Conservation (phyloP, 2,888 invertebrate species). For the Antitype chi region DNA sequence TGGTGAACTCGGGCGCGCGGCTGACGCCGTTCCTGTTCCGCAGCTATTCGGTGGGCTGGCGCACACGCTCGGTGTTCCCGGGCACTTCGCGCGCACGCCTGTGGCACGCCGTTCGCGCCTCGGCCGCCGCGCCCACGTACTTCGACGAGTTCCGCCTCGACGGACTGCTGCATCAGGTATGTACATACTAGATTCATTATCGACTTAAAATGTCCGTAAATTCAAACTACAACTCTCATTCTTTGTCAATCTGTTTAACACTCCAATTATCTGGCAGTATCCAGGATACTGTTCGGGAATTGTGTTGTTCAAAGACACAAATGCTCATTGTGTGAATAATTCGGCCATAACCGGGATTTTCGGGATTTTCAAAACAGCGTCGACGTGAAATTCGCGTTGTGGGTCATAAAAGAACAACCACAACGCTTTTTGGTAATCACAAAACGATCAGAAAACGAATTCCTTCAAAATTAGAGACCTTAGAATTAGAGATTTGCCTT, state of each 20-base stretch:
- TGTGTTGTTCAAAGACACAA: neutral
- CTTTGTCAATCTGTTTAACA: neutral
- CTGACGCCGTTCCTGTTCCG: conserved; percentile 95
- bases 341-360: too few species aligned
- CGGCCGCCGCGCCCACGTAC: conserved; percentile 97
- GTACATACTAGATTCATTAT: neutral
- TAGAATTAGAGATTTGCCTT: too few species aligned
- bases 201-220: neutral
- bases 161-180: conserved; percentile 91
- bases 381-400: neutral
- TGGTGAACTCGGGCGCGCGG: conserved; percentile 93
- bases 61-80: conserved; percentile 92
- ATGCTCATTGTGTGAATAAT: neutral
- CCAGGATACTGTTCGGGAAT: too few species aligned
- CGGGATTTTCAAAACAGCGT: neutral
- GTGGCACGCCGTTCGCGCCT: conserved; percentile 97
- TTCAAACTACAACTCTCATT: neutral
- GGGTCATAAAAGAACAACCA: neutral
- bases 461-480: neutral
- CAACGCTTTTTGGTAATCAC: too few species aligned
- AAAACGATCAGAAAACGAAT: neutral
- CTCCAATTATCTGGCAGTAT: neutral
- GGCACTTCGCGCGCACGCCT: conserved; percentile 93
- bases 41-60: conserved; percentile 94
- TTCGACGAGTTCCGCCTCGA: conserved; percentile 95